Percentiles rank a stretch among this genome's conserved stretches.
phyloP scores from a whole-genome alignment of 2,113 vertebrate species.

The Syngnathus scovelli region DNA sequence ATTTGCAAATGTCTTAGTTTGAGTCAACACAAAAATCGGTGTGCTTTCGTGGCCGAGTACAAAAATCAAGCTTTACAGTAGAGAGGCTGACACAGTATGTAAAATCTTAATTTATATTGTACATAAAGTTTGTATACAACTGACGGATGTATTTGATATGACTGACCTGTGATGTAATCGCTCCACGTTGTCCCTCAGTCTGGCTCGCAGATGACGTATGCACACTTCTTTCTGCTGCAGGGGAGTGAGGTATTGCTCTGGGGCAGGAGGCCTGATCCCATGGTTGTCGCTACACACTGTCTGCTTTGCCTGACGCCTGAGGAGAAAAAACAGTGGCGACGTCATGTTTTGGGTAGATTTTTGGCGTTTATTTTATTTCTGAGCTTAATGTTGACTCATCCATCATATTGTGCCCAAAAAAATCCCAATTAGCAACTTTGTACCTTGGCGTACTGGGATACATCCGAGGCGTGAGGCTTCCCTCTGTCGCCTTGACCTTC shows the following conservation, averaged over 20 bases:
- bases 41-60: no score
- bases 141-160: not conserved
- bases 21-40: no score
- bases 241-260: slow-evolving; percentile 95
- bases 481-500: slow-evolving; percentile 81
- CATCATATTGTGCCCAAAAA: not conserved
- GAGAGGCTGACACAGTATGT: not conserved
- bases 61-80: no score
- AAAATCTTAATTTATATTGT: not conserved
- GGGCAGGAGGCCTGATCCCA: slow-evolving; percentile 86
- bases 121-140: not conserved
- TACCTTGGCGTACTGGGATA: slow-evolving; percentile 70
- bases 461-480: slow-evolving; percentile 82
- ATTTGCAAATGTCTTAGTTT: not conserved
- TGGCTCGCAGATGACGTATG: slow-evolving; percentile 87
- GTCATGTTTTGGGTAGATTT: not conserved
- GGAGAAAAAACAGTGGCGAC: not conserved
- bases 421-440: not conserved
- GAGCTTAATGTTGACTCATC: not conserved
- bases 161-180: slow-evolving; percentile 87
- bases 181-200: slow-evolving; percentile 90
- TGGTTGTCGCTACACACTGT: slow-evolving; percentile 91
- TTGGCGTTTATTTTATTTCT: not conserved
- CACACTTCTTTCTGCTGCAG: slow-evolving; percentile 98
- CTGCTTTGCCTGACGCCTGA: slow-evolving; percentile 85